Evolutionary conservation across 2,797 vertebrate genomes (phyloP).

Genomic region (Acropternis orthonyx): DNA sequence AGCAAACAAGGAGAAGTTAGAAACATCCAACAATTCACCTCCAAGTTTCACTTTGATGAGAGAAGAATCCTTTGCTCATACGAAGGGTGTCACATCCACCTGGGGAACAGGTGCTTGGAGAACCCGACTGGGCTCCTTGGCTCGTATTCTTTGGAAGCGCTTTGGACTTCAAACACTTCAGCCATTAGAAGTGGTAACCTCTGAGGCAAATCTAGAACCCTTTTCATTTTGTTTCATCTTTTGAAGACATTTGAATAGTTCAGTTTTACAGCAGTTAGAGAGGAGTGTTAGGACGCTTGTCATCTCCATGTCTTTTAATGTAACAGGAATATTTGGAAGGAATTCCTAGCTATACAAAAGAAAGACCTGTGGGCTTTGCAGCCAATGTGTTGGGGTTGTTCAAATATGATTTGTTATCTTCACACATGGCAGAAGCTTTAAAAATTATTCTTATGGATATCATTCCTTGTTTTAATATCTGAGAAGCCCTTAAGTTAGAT

Average conservation of each 20-base stretch:
- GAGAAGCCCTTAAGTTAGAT: conserved; percentile 24
- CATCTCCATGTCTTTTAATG: not conserved
- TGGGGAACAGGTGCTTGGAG: not conserved
- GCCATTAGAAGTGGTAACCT: not conserved
- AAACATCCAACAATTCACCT: not conserved
- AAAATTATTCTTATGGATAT: conserved; percentile 40
- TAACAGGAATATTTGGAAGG: not conserved
- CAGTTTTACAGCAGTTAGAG: not conserved
- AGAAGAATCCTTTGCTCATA: not conserved
- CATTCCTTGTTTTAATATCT: conserved; percentile 3
- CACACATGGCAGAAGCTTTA: not conserved
- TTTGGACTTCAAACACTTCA: conserved; percentile 28
- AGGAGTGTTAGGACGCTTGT: not conserved
- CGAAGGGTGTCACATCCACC: not conserved
- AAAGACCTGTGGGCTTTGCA: conserved; percentile 6
- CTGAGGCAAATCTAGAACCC: not conserved
- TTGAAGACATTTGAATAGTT: conserved; percentile 50
- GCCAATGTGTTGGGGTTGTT: conserved; percentile 20
- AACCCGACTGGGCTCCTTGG: not conserved
- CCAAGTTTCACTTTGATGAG: not conserved
- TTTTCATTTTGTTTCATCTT: conserved; percentile 24
- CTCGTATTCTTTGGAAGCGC: not conserved
- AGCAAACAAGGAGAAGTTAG: not conserved
- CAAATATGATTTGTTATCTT: conserved; percentile 54
- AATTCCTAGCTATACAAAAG: not conserved